Conservation (phyloP, 1,140 invertebrate species). For the Palaemon carinicauda region DNA sequence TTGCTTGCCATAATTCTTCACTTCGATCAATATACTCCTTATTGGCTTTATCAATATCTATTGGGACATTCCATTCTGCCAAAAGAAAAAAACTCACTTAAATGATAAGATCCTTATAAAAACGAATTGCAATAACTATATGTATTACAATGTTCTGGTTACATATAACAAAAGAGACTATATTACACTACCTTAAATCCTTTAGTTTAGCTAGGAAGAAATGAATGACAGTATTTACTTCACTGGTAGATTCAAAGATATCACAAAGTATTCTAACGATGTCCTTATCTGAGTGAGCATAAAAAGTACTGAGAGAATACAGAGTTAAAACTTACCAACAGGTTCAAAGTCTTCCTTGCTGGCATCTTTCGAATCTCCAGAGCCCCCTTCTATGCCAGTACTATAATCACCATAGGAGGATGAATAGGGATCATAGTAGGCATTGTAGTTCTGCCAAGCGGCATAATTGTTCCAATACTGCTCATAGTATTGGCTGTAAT, state of each 20-base stretch:
- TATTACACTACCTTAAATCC: too few relatives aligned
- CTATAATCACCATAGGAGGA: conserved; percentile 67
- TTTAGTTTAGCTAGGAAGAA: not conserved
- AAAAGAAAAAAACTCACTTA: conserved; percentile 7
- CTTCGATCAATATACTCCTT: conserved; percentile 66
- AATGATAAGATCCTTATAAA: not conserved
- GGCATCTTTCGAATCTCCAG: conserved; percentile 62
- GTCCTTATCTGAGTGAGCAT: too few relatives aligned
- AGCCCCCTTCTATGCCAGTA: conserved; percentile 61
- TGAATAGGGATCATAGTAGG: conserved; percentile 57
- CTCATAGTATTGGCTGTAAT: conserved; percentile 62
- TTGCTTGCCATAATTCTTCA: conserved; percentile 65
- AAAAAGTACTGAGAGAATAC: not conserved
- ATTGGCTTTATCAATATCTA: conserved; percentile 67
- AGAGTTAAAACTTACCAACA: conserved; percentile 67
- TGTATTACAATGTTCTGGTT: too few relatives aligned
- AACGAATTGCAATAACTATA: too few relatives aligned
- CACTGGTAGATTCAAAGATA: too few relatives aligned
- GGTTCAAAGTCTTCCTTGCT: conserved; percentile 72
- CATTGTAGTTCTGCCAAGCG: conserved; percentile 67
- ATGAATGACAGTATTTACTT: not conserved
- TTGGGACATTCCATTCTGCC: conserved; percentile 66
- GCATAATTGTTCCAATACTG: conserved; percentile 75
- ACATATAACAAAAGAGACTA: too few relatives aligned
- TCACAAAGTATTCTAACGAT: too few relatives aligned